Percentiles rank a stretch among this genome's conserved stretches.
These are phyloP conservation scores for Lepidostoma basale DNA, from an alignment of 1,140 invertebrate genomes.

Conservation along the genomic window DNA sequence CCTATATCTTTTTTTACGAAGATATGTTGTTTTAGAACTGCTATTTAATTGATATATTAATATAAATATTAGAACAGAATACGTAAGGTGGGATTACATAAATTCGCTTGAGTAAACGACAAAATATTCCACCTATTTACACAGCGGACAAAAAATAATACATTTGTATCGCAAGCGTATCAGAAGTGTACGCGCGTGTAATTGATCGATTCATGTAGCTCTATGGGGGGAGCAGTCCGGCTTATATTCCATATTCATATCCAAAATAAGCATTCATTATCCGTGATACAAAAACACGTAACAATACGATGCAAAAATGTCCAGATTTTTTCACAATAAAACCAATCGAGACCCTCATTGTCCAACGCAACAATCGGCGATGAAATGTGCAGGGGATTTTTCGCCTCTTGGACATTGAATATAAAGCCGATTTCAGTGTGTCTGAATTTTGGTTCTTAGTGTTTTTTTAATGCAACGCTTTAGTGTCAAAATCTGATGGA, in stretches of 20 bases:
- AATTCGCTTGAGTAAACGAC: no score
- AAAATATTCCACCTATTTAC: no score
- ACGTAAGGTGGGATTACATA: no score
- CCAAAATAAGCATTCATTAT: conserved; percentile 31
- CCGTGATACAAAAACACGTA: conserved; percentile 20
- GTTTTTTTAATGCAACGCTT: conserved; percentile 24
- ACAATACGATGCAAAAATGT: conserved; percentile 36
- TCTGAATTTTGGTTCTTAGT: not conserved
- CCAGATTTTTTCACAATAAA: conserved; percentile 36
- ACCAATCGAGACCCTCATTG: conserved; percentile 29
- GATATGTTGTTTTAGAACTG: no score
- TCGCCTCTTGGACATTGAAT: not conserved
- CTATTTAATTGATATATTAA: no score
- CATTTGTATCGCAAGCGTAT: no score
- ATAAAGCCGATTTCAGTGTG: not conserved
- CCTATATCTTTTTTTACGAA: no score
- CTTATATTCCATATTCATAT: conserved; percentile 22
- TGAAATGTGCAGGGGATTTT: not conserved
- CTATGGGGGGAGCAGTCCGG: conserved; percentile 16
- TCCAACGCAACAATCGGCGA: not conserved
- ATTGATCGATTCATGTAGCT: conserved; percentile 31
- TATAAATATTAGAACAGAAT: no score
- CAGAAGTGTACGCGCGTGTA: conserved; percentile 23
- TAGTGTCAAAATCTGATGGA: conserved; percentile 36
- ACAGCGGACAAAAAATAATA: no score